Conservation (phyloP, 2,797 vertebrate species). For the Enteromius afrohamiltoni region DNA sequence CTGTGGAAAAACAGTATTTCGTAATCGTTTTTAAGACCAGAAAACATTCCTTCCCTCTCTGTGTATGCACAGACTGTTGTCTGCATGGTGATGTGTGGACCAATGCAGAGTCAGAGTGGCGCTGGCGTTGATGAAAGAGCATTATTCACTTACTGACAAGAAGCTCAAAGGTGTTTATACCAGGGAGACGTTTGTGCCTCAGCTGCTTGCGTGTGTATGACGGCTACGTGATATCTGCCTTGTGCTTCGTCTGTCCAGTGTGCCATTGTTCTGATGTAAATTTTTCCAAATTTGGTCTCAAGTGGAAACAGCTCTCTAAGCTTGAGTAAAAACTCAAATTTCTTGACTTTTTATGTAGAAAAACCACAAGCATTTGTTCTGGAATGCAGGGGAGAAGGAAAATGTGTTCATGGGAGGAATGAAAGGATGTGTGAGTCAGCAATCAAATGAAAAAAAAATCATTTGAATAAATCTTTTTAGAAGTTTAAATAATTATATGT, state of each 20-base stretch:
- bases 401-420: constrained; percentile 19
- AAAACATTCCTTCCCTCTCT: background rate
- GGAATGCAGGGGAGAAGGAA: constrained; percentile 29
- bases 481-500: background rate
- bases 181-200: constrained; percentile 30
- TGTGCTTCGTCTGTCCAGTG: constrained; percentile 63
- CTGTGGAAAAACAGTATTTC: constrained; percentile 35
- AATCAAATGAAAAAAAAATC: constrained; percentile 25
- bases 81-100: constrained; percentile 1
- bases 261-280: constrained; percentile 68
- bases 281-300: constrained; percentile 61
- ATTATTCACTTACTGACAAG: constrained; percentile 38
- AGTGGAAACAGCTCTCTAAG: constrained; percentile 60
- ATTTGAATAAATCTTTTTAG: constrained; percentile 8
- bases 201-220: constrained; percentile 22
- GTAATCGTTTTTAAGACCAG: constrained; percentile 34
- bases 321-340: constrained; percentile 54
- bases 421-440: background rate
- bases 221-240: constrained; percentile 39
- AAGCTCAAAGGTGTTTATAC: constrained; percentile 39
- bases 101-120: constrained; percentile 11
- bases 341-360: constrained; percentile 51
- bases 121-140: constrained; percentile 40
- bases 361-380: constrained; percentile 45
- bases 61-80: constrained; percentile 20